Percentiles rank a stretch among this genome's conserved stretches.
phyloP scores from a whole-genome alignment of 2,888 invertebrate genomes.

The Atrina japonica region DNA sequence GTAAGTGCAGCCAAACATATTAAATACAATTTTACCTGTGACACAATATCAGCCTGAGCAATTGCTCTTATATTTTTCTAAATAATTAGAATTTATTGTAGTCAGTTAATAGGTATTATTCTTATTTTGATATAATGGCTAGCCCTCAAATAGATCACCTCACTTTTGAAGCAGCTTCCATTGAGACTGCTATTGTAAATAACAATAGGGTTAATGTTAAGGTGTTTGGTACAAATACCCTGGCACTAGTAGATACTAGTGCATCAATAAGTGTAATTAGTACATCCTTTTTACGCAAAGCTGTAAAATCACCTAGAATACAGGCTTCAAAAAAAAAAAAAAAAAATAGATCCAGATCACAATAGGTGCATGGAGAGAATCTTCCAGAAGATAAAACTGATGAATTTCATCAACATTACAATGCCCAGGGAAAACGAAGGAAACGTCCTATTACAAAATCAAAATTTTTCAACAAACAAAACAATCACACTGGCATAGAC shows the following conservation, averaged over 20 bases:
- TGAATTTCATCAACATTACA: conserved; percentile 2
- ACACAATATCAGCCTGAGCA: not conserved
- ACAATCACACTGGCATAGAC: too few relatives aligned
- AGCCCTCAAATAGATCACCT: not conserved
- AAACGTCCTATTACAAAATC: not conserved
- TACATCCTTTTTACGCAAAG: not conserved
- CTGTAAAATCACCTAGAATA: not conserved
- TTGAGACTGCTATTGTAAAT: conserved; percentile 1
- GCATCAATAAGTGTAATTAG: conserved; percentile 2
- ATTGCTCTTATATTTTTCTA: not conserved
- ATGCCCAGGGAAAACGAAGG: conserved; percentile 1
- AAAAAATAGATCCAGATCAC: not conserved
- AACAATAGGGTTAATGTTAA: conserved; percentile 3
- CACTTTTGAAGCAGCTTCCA: not conserved
- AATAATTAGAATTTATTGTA: too few relatives aligned
- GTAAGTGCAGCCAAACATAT: not conserved
- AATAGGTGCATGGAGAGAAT: not conserved
- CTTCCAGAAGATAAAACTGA: not conserved
- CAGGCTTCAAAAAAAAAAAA: not conserved
- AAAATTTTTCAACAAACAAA: too few relatives aligned
- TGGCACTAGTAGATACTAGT: not conserved
- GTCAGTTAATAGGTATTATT: too few relatives aligned
- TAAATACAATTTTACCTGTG: not conserved
- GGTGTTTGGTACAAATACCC: not conserved
- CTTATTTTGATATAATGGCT: not conserved